These are phyloP conservation scores for Cerastis rubricosa DNA, from an alignment of 2,888 invertebrate genomes.

Conservation along the genomic window DNA sequence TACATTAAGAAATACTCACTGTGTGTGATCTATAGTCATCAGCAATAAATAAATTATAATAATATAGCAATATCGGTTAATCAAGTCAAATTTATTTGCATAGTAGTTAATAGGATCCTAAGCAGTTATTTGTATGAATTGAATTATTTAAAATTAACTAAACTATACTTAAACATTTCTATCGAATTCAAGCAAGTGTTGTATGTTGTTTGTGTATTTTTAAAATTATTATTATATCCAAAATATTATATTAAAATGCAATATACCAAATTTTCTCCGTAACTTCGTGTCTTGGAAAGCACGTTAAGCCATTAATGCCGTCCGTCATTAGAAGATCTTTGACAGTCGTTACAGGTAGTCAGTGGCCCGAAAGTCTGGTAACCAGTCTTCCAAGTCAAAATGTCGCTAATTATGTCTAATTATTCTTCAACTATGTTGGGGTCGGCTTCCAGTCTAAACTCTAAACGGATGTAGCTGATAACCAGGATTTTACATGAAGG, in stretches of 20 bases:
- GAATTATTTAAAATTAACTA: background rate
- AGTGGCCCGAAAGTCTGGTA: background rate
- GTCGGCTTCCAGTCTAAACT: background rate
- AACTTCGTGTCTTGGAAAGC: background rate
- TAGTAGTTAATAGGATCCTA: background rate
- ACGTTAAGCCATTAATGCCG: background rate
- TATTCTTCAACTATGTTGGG: background rate
- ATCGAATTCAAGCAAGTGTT: background rate
- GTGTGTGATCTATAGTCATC: slow-evolving; percentile 21
- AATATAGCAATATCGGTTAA: background rate
- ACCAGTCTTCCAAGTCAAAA: background rate
- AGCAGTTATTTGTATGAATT: background rate
- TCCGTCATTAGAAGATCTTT: background rate
- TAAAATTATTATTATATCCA: background rate
- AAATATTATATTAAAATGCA: background rate
- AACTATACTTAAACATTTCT: background rate
- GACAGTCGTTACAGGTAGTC: background rate
- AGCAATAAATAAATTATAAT: slow-evolving; percentile 4
- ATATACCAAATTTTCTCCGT: background rate
- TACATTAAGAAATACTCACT: slow-evolving; percentile 9
- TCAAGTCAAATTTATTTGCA: no score
- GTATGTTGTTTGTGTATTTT: no score
- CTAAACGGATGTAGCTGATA: background rate
- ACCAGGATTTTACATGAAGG: background rate
- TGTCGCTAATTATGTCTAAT: background rate